These are phyloP conservation scores for Hestina assimilis DNA, from an alignment of 1,140 invertebrate genomes.

Conservation along the genomic window DNA sequence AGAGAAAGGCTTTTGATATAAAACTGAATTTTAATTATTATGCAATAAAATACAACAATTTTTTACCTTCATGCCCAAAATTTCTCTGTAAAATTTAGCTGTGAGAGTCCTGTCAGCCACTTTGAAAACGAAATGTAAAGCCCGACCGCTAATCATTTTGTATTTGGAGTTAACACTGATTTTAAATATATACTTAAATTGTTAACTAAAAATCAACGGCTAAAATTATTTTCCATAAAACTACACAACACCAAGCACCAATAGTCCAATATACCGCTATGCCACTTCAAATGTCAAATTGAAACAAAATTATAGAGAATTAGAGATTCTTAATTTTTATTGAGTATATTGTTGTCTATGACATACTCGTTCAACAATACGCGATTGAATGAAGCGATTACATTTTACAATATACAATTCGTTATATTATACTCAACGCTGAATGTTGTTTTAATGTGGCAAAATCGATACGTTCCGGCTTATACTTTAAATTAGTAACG, in stretches of 20 bases:
- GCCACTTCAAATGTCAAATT: not conserved
- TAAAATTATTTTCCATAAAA: not conserved
- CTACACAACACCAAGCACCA: not conserved
- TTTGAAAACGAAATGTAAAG: slow-evolving; percentile 97
- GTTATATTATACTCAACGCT: too few species aligned
- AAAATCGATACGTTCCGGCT: too few species aligned
- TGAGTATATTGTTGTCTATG: not conserved
- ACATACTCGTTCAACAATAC: not conserved
- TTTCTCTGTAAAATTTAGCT: slow-evolving; percentile 91
- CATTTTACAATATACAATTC: not conserved
- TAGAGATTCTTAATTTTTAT: not conserved
- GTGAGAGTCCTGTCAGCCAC: slow-evolving; percentile 91
- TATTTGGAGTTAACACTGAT: not conserved
- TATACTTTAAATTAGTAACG: too few species aligned
- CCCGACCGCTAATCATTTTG: slow-evolving; percentile 83
- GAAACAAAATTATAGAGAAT: not conserved
- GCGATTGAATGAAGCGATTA: not conserved
- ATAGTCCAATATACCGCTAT: not conserved
- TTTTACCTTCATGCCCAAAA: slow-evolving; percentile 95
- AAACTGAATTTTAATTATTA: not conserved
- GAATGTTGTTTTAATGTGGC: too few species aligned
- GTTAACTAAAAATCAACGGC: not conserved
- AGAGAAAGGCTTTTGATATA: not conserved
- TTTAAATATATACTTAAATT: too few species aligned
- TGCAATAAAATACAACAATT: not conserved